Evolutionary conservation across 35 echinoderm and acorn worm genomes (phyloP).

Genomic region (Patiria miniata): DNA sequence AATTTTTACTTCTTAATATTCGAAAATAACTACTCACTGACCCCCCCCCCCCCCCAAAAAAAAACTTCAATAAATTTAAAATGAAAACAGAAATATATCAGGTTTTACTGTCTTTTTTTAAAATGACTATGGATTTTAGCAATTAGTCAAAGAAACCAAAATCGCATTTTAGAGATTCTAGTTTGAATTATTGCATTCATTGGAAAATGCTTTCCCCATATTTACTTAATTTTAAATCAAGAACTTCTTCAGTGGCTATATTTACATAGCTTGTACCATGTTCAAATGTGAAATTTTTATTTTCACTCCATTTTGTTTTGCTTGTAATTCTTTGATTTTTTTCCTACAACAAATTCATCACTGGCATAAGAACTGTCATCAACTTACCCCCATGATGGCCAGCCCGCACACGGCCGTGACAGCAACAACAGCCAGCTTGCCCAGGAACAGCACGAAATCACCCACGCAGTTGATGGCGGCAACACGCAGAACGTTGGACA

Average conservation of each 20-base stretch:
- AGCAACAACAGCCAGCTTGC: constrained; percentile 80
- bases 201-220: too few relatives aligned
- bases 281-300: background rate
- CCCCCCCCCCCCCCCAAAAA: too few relatives aligned
- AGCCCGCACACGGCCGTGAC: constrained; percentile 82
- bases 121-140: too few relatives aligned
- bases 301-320: background rate
- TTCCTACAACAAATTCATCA: background rate
- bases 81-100: too few relatives aligned
- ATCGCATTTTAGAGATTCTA: too few relatives aligned
- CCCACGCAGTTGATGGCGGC: constrained; percentile 99
- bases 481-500: constrained; percentile 95
- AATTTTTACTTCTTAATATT: too few relatives aligned
- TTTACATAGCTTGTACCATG: background rate
- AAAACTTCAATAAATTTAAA: too few relatives aligned
- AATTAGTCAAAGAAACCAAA: too few relatives aligned
- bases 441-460: constrained; percentile 95
- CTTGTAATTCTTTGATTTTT: background rate
- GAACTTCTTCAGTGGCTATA: background rate
- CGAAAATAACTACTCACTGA: too few relatives aligned
- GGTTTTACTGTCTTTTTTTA: too few relatives aligned
- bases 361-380: background rate
- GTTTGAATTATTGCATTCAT: too few relatives aligned
- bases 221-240: too few relatives aligned
- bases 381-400: constrained; percentile 85